Evolutionary conservation across 92 coral and sea anemone genomes (phyloP).

Genomic region (Siderastrea siderea): DNA sequence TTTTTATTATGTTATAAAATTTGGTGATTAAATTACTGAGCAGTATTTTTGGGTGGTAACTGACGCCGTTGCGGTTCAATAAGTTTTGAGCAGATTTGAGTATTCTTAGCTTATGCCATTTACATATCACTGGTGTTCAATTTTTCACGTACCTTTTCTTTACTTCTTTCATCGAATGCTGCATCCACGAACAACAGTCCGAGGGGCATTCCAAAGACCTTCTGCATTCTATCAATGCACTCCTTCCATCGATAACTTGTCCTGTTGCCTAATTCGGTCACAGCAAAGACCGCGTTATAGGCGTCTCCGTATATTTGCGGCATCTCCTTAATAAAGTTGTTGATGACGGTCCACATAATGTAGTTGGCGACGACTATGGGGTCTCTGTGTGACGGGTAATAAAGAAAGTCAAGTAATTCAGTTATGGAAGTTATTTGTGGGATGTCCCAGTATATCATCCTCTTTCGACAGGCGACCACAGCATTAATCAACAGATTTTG

Average conservation of each 20-base stretch:
- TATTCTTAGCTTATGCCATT: background rate
- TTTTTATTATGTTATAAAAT: too few relatives aligned
- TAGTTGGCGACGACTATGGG: slow-evolving; percentile 49
- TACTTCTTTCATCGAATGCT: slow-evolving; percentile 67
- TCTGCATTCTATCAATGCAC: slow-evolving; percentile 41
- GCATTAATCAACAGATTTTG: too few relatives aligned
- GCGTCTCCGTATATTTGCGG: slow-evolving; percentile 31
- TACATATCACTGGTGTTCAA: background rate
- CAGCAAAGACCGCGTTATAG: background rate
- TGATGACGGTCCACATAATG: slow-evolving; percentile 57
- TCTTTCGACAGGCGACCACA: background rate
- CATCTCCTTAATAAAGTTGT: slow-evolving; percentile 28
- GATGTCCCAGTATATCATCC: background rate
- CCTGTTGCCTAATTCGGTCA: background rate
- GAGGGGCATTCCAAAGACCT: slow-evolving; percentile 38
- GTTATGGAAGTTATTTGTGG: background rate
- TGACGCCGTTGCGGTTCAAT: too few relatives aligned
- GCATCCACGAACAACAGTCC: slow-evolving; percentile 70
- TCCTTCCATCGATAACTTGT: slow-evolving; percentile 27
- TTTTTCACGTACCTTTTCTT: slow-evolving; percentile 38
- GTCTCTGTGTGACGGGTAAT: slow-evolving; percentile 6
- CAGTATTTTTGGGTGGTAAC: too few relatives aligned
- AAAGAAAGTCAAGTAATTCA: background rate
- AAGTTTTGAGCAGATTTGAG: background rate
- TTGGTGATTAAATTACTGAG: too few relatives aligned